phyloP scores from a whole-genome alignment of 2,888 invertebrate species.

The Aelia acuminata region DNA sequence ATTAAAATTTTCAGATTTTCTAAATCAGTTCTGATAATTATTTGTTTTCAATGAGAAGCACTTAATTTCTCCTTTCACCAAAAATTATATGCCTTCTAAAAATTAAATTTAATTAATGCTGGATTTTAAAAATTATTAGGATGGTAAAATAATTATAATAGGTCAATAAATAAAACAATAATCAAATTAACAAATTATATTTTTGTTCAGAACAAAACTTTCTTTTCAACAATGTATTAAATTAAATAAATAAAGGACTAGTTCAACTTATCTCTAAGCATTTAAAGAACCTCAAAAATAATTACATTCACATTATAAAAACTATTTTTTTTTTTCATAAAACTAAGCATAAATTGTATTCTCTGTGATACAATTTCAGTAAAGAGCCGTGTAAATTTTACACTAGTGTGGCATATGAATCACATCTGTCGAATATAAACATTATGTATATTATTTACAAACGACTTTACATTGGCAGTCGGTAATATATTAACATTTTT shows the following conservation, averaged over 20 bases:
- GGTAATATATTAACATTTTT: slow-evolving; percentile 40
- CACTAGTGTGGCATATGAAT: slow-evolving; percentile 39
- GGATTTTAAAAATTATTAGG: background rate
- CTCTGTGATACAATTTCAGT: background rate
- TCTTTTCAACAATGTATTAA: slow-evolving; percentile 34
- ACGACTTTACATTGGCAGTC: slow-evolving; percentile 40
- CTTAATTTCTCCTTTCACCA: too few species aligned
- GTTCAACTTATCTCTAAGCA: slow-evolving; percentile 46
- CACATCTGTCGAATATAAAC: slow-evolving; percentile 44
- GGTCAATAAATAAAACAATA: slow-evolving; percentile 7
- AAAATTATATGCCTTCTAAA: too few species aligned
- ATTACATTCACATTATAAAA: slow-evolving; percentile 48
- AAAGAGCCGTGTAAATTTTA: slow-evolving; percentile 25
- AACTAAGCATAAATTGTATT: slow-evolving; percentile 46
- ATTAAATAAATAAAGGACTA: slow-evolving; percentile 48
- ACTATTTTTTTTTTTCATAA: slow-evolving; percentile 17
- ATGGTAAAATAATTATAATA: background rate
- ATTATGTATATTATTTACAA: slow-evolving; percentile 25
- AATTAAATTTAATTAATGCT: background rate
- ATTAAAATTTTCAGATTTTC: too few species aligned
- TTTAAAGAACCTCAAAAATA: slow-evolving; percentile 44
- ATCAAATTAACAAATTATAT: slow-evolving; percentile 40
- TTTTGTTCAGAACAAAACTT: slow-evolving; percentile 9
- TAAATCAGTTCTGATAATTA: too few species aligned
- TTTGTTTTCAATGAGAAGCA: too few species aligned